A percentile compares a stretch with the other conserved stretches of the same genome.
These are phyloP conservation scores for Ursus arctos DNA, from an alignment of 2,113 vertebrate genomes.

Conservation along the genomic window DNA sequence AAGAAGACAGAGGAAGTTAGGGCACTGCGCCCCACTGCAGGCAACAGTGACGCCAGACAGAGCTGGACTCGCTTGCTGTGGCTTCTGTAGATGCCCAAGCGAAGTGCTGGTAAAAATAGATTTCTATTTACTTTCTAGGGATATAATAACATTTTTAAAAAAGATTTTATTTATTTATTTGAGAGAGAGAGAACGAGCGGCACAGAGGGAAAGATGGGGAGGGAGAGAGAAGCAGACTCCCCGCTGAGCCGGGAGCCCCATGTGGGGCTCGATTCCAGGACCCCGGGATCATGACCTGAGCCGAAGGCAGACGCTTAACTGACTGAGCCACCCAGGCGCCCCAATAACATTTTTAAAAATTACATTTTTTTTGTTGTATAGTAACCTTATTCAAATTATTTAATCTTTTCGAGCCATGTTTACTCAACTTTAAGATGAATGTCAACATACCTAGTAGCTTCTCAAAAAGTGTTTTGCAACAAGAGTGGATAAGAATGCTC, in stretches of 20 bases:
- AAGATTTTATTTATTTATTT: background rate
- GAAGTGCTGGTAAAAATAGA: background rate
- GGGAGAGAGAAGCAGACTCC: background rate
- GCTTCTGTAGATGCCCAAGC: background rate
- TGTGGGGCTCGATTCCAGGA: background rate
- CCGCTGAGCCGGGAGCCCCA: background rate
- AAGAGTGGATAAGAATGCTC: background rate
- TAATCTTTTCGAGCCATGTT: background rate
- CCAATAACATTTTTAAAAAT: background rate
- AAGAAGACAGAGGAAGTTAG: background rate
- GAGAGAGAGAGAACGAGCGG: background rate
- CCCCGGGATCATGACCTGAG: background rate
- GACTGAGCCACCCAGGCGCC: background rate
- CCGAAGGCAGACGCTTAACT: background rate
- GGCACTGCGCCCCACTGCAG: background rate
- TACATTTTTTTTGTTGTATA: background rate
- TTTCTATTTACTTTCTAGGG: background rate
- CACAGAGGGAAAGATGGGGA: background rate
- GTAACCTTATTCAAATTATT: constrained; percentile 30
- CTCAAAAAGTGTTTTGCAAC: background rate
- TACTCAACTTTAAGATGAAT: background rate
- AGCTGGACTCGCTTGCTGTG: background rate
- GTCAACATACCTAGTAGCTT: background rate
- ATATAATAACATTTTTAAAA: background rate
- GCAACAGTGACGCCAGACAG: background rate